phyloP scores from a whole-genome alignment of 1,140 invertebrate species.

The Sitophilus oryzae region DNA sequence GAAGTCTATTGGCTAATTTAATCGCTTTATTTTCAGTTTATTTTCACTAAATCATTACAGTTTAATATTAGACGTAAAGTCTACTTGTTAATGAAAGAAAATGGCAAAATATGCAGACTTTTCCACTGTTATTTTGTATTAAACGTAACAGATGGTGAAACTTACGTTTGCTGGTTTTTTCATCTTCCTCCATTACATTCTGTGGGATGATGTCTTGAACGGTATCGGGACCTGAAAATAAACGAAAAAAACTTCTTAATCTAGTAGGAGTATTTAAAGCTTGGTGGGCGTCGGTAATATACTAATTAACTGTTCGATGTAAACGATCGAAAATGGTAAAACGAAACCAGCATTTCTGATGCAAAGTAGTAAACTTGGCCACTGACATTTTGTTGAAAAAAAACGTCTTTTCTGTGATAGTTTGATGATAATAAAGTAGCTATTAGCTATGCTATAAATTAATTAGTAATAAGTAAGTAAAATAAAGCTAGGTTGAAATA shows the following conservation, averaged over 20 bases:
- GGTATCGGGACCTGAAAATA: constrained; percentile 61
- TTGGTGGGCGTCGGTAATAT: constrained; percentile 21
- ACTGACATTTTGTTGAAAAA: no score
- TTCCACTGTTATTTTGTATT: not conserved
- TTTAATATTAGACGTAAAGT: not conserved
- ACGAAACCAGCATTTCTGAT: constrained; percentile 19
- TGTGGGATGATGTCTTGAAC: constrained; percentile 61
- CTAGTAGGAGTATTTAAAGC: constrained; percentile 22
- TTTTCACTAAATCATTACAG: not conserved
- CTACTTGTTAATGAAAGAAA: not conserved
- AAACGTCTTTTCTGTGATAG: no score
- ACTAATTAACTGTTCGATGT: constrained; percentile 27
- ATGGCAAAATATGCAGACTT: not conserved
- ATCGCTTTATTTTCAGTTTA: no score
- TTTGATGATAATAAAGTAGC: no score
- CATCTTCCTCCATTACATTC: constrained; percentile 60
- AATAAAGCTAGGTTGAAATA: no score
- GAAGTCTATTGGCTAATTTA: no score
- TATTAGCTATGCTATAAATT: no score
- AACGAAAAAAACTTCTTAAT: constrained; percentile 14
- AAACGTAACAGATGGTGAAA: constrained; percentile 24
- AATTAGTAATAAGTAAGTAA: no score
- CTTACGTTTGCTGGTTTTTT: constrained; percentile 73
- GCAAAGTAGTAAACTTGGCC: no score
- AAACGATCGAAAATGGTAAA: constrained; percentile 17